A percentile compares a stretch with the other conserved stretches of the same genome.
Conservation (phyloP, 2,888 invertebrate species). For the Baronia brevicornis region DNA sequence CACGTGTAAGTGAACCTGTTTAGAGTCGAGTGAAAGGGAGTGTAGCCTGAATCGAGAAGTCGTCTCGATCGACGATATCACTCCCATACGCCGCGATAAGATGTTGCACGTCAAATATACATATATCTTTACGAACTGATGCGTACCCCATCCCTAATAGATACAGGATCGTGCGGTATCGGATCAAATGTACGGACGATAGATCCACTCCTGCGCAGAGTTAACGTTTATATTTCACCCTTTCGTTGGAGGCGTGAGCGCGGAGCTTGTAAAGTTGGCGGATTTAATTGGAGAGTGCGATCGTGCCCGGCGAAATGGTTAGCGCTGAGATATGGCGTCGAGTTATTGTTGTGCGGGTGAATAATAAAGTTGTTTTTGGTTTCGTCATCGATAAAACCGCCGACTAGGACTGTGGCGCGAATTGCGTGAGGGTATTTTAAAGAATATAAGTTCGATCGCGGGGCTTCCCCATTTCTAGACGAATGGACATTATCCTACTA, state of each 20-base stretch:
- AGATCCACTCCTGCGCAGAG: slow-evolving; percentile 24
- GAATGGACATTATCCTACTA: too few relatives aligned
- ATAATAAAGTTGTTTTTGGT: slow-evolving; percentile 13
- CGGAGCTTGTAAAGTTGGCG: slow-evolving; percentile 43
- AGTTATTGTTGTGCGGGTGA: slow-evolving; percentile 11
- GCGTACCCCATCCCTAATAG: slow-evolving; percentile 22
- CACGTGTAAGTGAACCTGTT: too few relatives aligned
- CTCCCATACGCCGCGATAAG: too few relatives aligned
- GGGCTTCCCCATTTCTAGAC: too few relatives aligned
- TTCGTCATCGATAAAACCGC: slow-evolving; percentile 10
- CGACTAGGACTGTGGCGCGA: too few relatives aligned
- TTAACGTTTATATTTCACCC: slow-evolving; percentile 32
- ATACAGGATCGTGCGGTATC: slow-evolving; percentile 25
- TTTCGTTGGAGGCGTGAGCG: slow-evolving; percentile 43
- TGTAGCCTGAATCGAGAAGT: too few relatives aligned
- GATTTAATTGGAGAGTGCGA: slow-evolving; percentile 55
- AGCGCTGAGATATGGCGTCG: slow-evolving; percentile 1
- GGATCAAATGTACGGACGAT: slow-evolving; percentile 20
- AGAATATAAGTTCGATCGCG: too few relatives aligned
- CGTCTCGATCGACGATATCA: too few relatives aligned
- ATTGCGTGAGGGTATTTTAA: too few relatives aligned
- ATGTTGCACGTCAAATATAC: too few relatives aligned
- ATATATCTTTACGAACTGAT: too few relatives aligned
- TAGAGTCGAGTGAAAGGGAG: too few relatives aligned
- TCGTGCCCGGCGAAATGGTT: slow-evolving; percentile 24